Conservation (phyloP, 2,113 vertebrate species). For the Nibea albiflora region DNA sequence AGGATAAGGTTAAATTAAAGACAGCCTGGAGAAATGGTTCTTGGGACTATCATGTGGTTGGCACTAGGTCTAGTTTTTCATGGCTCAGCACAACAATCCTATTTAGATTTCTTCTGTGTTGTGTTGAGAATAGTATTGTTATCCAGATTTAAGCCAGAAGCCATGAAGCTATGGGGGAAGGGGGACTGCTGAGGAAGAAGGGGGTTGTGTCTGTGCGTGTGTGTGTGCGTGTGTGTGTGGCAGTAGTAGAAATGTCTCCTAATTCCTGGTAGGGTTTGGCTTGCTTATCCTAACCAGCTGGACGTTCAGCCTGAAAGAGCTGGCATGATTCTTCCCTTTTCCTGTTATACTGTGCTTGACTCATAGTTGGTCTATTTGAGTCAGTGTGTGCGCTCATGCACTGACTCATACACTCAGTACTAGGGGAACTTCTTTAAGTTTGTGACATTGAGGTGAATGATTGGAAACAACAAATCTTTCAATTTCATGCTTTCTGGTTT, state of each 20-base stretch:
- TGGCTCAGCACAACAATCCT: neutral
- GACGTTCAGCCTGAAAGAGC: constrained; percentile 47
- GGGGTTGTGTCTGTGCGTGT: constrained; percentile 60
- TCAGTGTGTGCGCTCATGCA: constrained; percentile 38
- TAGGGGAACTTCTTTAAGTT: constrained; percentile 13
- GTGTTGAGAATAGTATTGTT: constrained; percentile 69
- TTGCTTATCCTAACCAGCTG: constrained; percentile 56
- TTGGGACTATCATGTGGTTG: constrained; percentile 46
- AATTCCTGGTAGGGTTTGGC: constrained; percentile 62
- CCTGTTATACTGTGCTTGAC: constrained; percentile 64
- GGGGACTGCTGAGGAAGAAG: constrained; percentile 64
- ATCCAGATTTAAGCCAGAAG: constrained; percentile 71
- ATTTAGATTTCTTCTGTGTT: constrained; percentile 31
- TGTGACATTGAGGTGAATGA: constrained; percentile 2
- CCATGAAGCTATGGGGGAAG: constrained; percentile 66
- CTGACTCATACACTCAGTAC: constrained; percentile 53
- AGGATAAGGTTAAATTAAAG: neutral
- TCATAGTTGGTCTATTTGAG: constrained; percentile 65
- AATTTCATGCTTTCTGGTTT: neutral
- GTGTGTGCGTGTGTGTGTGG: constrained; percentile 59
- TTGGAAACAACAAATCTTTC: neutral
- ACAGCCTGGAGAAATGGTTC: constrained; percentile 35
- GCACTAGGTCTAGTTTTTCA: constrained; percentile 15
- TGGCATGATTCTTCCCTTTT: constrained; percentile 51
- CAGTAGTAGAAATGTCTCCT: constrained; percentile 54